phyloP scores from a whole-genome alignment of 2,113 vertebrate genomes.

The Notiomystis cincta region DNA sequence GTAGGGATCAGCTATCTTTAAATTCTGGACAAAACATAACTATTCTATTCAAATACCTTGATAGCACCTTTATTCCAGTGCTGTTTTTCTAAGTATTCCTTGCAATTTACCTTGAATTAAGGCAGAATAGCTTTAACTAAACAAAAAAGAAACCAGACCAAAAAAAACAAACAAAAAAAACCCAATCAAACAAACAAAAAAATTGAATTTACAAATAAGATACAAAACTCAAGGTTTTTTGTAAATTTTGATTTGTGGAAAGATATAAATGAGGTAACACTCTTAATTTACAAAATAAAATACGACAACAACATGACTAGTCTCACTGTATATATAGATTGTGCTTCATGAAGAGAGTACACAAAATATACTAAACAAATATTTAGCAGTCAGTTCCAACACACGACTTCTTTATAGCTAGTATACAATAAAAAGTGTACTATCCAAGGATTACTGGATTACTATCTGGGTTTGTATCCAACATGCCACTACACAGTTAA shows the following conservation, averaged over 20 bases:
- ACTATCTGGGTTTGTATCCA: background rate
- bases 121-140: background rate
- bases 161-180: background rate
- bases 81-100: background rate
- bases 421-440: background rate
- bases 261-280: background rate
- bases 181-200: no score
- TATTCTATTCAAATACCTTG: background rate
- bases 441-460: background rate
- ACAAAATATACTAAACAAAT: background rate
- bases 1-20: background rate
- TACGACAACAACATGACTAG: background rate
- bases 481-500: background rate
- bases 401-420: background rate
- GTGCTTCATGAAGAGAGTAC: background rate
- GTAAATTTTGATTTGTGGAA: background rate
- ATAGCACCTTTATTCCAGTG: background rate
- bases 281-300: background rate
- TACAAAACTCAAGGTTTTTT: background rate
- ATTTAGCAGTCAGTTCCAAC: background rate
- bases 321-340: background rate
- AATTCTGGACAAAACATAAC: background rate
- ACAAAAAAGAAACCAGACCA: background rate
- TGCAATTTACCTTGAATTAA: background rate
- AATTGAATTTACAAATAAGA: background rate